Conservation (phyloP, 2,888 invertebrate species). For the Laothoe populi region DNA sequence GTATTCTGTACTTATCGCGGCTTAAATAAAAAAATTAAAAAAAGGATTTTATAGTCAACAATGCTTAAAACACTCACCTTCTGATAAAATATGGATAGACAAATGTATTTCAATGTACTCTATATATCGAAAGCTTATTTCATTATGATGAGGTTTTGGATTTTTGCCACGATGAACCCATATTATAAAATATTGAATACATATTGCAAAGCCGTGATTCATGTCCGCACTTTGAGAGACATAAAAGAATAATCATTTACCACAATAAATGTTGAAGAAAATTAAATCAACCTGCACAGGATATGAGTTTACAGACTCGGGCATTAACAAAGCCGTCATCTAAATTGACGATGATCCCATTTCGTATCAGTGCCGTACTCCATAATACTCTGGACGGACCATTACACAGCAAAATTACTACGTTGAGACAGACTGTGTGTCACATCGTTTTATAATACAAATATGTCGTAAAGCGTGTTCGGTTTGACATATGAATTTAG, state of each 20-base stretch:
- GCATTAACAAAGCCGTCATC: conserved; percentile 61
- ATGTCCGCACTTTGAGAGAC: neutral
- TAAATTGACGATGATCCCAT: conserved; percentile 63
- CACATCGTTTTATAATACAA: conserved; percentile 73
- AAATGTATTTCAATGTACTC: too few relatives aligned
- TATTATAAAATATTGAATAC: neutral
- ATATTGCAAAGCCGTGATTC: neutral
- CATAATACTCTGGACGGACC: conserved; percentile 69
- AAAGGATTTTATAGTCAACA: too few relatives aligned
- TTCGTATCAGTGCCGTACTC: conserved; percentile 60
- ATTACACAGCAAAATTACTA: conserved; percentile 78
- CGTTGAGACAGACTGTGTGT: conserved; percentile 64
- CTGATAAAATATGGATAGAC: too few relatives aligned
- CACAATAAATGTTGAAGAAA: neutral
- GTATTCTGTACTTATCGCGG: too few relatives aligned
- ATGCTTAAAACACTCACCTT: too few relatives aligned
- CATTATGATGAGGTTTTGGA: neutral
- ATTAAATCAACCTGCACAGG: conserved; percentile 14
- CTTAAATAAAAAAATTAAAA: too few relatives aligned
- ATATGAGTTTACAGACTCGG: conserved; percentile 39
- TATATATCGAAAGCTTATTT: neutral
- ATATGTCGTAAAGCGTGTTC: conserved; percentile 68
- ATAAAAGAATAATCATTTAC: neutral
- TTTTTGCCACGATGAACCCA: neutral
- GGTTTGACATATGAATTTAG: conserved; percentile 56